phyloP scores from a whole-genome alignment of 2,113 vertebrate species.

The Eleginops maclovinus region DNA sequence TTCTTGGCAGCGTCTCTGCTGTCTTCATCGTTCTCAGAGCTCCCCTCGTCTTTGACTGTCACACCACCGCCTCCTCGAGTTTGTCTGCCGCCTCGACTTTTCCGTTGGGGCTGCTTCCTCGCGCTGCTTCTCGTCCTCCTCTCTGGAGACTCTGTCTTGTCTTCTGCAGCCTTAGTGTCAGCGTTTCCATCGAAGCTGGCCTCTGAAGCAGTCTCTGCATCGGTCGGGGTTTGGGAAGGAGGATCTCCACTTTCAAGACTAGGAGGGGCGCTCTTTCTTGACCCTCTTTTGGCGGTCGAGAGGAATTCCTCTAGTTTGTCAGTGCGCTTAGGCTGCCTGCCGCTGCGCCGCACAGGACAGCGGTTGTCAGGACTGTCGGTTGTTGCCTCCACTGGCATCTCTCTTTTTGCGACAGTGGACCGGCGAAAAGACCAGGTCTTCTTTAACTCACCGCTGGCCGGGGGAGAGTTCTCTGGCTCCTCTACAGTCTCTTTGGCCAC shows the following conservation, averaged over 20 bases:
- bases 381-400: conserved; percentile 86
- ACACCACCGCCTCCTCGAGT: conserved; percentile 20
- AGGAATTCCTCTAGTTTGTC: conserved; percentile 96
- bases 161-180: conserved; percentile 79
- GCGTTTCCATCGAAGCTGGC: conserved; percentile 92
- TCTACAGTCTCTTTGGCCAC: conserved; percentile 75
- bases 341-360: conserved; percentile 90
- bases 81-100: conserved; percentile 45
- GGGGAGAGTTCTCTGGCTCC: conserved; percentile 81
- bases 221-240: conserved; percentile 89
- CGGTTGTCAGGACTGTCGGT: conserved; percentile 84
- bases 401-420: conserved; percentile 93
- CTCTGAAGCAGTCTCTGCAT: conserved; percentile 93
- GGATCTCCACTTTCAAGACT: conserved; percentile 90
- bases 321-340: conserved; percentile 93
- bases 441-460: conserved; percentile 87
- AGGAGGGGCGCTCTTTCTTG: conserved; percentile 80
- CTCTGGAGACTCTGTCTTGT: conserved; percentile 72
- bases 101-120: conserved; percentile 50
- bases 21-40: conserved; percentile 83
- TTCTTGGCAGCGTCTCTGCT: conserved; percentile 67
- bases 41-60: conserved; percentile 74
- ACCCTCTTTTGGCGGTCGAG: conserved; percentile 87
- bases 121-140: conserved; percentile 72
- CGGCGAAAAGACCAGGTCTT: conserved; percentile 94